phyloP scores from a whole-genome alignment of 2,888 invertebrate genomes.

The Hedya salicella region DNA sequence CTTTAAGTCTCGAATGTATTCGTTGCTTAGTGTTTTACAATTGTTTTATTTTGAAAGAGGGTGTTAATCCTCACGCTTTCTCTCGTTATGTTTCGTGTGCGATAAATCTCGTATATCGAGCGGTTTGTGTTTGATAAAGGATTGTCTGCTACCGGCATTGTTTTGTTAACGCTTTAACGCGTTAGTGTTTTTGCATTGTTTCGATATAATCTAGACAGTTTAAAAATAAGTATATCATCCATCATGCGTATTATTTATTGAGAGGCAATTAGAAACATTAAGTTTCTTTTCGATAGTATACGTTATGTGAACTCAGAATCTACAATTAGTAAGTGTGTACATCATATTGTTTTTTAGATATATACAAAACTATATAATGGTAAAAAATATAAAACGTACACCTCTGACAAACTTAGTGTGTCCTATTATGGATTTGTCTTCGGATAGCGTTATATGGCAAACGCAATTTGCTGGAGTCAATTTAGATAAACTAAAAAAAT shows the following conservation, averaged over 20 bases:
- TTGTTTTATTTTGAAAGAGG: conserved; percentile 7
- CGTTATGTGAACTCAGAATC: too few relatives aligned
- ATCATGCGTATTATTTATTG: neutral
- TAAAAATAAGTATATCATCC: conserved; percentile 3
- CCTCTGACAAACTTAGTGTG: too few relatives aligned
- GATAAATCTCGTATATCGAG: conserved; percentile 18
- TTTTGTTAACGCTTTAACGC: conserved; percentile 4
- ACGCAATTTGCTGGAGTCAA: too few relatives aligned
- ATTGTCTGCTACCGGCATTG: conserved; percentile 20
- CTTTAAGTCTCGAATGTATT: neutral
- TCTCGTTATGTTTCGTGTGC: conserved; percentile 24
- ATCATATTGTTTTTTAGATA: too few relatives aligned
- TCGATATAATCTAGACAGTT: neutral
- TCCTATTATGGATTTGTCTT: too few relatives aligned
- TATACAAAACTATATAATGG: too few relatives aligned
- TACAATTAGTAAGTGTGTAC: too few relatives aligned
- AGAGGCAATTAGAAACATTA: conserved; percentile 6
- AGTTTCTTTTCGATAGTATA: too few relatives aligned
- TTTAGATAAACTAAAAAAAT: too few relatives aligned
- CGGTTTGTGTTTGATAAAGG: conserved; percentile 9
- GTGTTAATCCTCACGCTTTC: conserved; percentile 26
- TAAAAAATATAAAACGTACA: too few relatives aligned
- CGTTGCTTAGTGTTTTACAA: neutral
- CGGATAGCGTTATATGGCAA: too few relatives aligned
- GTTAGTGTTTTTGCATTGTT: conserved; percentile 5